Evolutionary conservation across 2,797 vertebrate genomes (phyloP).

Genomic region (Ptychobarbus kaznakovi): DNA sequence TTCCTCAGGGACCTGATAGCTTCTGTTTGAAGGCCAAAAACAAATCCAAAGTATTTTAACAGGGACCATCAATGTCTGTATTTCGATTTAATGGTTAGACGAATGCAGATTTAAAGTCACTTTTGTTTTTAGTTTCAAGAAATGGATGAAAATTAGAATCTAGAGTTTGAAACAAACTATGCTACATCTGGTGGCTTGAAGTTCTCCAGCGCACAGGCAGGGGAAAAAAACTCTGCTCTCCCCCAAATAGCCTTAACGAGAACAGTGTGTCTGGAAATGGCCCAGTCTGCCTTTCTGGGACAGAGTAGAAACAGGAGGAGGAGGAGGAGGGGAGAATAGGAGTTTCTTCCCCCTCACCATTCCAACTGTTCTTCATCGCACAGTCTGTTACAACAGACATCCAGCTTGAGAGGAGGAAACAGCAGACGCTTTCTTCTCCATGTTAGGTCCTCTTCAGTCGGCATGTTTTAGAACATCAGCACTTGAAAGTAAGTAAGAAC

Average conservation of each 20-base stretch:
- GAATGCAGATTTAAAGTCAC: not conserved
- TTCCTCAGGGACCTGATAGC: conserved; percentile 67
- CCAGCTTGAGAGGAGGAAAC: conserved; percentile 48
- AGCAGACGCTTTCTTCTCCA: conserved; percentile 22
- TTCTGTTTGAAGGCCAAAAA: conserved; percentile 32
- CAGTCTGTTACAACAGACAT: conserved; percentile 65
- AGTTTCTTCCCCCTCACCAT: conserved; percentile 56
- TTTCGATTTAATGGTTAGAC: not conserved
- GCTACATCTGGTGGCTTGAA: conserved; percentile 46
- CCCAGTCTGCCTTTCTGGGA: conserved; percentile 48
- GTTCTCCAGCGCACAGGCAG: conserved; percentile 56
- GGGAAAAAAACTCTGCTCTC: conserved; percentile 58
- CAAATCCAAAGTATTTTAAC: conserved; percentile 16
- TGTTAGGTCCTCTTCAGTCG: conserved; percentile 1
- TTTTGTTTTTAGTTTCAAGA: conserved; percentile 12
- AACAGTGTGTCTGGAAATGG: conserved; percentile 85
- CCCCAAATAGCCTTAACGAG: conserved; percentile 83
- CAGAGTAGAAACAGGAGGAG: conserved; percentile 44
- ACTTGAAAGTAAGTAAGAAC: conserved; percentile 34
- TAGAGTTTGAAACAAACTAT: not conserved
- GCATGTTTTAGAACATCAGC: conserved; percentile 36
- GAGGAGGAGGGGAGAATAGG: conserved; percentile 61
- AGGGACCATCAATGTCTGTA: conserved; percentile 1
- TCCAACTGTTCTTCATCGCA: conserved; percentile 52
- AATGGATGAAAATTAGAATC: not conserved